Evolutionary conservation across 2,797 vertebrate genomes (phyloP).

Genomic region (Pyrrhura leucotis): DNA sequence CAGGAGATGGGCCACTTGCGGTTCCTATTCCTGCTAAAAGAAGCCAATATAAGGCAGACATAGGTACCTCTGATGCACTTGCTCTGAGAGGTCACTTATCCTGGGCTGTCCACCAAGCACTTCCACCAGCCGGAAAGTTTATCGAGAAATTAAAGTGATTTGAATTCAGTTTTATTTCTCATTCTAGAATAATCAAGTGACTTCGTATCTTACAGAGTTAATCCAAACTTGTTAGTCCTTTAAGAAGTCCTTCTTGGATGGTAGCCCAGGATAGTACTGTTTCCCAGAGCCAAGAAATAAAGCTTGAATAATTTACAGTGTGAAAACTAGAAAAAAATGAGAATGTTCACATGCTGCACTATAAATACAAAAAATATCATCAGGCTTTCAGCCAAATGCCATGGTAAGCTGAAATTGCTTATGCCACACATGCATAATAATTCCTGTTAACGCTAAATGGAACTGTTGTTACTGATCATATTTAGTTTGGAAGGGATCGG

Average conservation of each 20-base stretch:
- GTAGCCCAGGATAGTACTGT: not conserved
- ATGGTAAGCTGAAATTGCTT: constrained; percentile 54
- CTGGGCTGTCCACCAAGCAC: not conserved
- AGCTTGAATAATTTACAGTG: constrained; percentile 62
- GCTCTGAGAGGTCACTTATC: not conserved
- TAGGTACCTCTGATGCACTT: not conserved
- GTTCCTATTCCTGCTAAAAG: not conserved
- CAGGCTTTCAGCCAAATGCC: constrained; percentile 71
- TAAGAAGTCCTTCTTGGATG: constrained; percentile 29
- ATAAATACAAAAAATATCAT: constrained; percentile 63
- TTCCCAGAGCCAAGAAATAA: constrained; percentile 52
- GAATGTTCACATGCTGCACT: constrained; percentile 33
- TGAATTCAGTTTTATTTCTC: not conserved
- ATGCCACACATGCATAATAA: constrained; percentile 63
- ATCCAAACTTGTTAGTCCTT: constrained; percentile 30
- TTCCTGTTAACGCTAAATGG: constrained; percentile 67
- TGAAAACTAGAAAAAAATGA: constrained; percentile 41
- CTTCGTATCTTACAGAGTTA: not conserved
- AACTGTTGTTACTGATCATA: constrained; percentile 60
- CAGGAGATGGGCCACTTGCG: not conserved
- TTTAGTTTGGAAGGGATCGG: constrained; percentile 43
- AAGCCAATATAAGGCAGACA: not conserved
- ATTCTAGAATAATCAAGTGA: not conserved
- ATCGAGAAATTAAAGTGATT: not conserved
- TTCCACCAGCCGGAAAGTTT: not conserved